Conservation (phyloP, 2,888 invertebrate species). For the Drepanosiphum platanoidis region DNA sequence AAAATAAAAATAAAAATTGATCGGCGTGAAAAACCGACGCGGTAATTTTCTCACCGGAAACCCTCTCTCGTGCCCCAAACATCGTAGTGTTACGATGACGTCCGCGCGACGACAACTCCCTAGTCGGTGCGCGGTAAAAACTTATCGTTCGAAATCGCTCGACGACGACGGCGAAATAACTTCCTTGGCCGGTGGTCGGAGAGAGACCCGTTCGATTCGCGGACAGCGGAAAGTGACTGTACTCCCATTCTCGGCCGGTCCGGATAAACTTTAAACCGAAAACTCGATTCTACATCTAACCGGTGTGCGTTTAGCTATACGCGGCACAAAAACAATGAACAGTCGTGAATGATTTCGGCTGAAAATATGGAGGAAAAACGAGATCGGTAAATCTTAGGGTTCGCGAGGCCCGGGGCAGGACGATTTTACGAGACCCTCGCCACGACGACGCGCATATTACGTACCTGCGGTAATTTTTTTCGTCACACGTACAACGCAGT, state of each 20-base stretch:
- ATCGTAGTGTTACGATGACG: not conserved
- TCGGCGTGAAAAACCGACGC: not conserved
- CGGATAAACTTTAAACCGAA: not conserved
- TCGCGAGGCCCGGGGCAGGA: no score
- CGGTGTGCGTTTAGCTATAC: no score
- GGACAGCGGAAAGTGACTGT: no score
- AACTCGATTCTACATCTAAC: not conserved
- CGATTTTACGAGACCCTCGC: not conserved
- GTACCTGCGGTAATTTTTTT: not conserved
- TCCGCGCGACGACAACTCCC: not conserved
- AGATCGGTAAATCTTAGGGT: no score
- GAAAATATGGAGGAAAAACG: no score
- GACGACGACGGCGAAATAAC: not conserved
- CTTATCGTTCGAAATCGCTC: constrained; percentile 13
- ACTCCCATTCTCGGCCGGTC: no score
- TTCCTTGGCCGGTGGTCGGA: not conserved
- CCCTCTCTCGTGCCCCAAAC: no score
- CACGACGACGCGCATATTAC: no score
- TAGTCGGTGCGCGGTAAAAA: not conserved
- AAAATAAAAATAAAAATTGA: not conserved
- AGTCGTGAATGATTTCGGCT: no score
- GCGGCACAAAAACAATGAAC: no score
- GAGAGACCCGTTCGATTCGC: not conserved
- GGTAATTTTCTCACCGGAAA: constrained; percentile 8
- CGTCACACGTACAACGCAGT: not conserved